Base-by-base conservation (phyloP, 2,888 invertebrate genomes). In the Protula sp. region DNA sequence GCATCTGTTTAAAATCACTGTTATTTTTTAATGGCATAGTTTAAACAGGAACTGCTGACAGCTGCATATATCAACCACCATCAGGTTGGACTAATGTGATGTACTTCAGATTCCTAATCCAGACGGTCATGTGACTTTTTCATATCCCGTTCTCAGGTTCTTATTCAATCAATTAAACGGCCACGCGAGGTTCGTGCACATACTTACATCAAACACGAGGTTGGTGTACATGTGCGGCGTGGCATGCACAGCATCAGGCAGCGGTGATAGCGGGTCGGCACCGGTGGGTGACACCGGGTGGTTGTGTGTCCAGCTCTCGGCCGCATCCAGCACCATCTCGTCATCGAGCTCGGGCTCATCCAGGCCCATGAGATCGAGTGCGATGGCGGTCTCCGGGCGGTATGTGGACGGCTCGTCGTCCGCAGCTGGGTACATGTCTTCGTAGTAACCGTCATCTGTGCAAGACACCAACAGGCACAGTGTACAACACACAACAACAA, bases 361-460 rank as follows among this genome's bases (percentile, higher is more conserved):
- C 5, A 54, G 38, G 5, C 22, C 29, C 19, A 59, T 47, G 38
- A 62, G 28, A 3, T 31, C 61, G 4, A 58, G 9, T 22, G 57
- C 47, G 26, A 54, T 45, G 9, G 29, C 51, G 3, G 57, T 52
- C 30, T 55, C 30, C 26, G 51, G 55, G 1, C 58, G 59, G 19
- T 30, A 30, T 4, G 30, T 28, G 19, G 47, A 47, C 1, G 47
- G 38, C n/a, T 28, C 64, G 52, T 62, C 60, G 24, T 71, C 57
- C n/a, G 67, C 65, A 22, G 62, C 67, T 1, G 77, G 77, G 59
- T 75, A 75, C 64, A 77, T 69, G 63, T 75, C 77, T 55, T 75
- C 75, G 61, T 67, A 73, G 61, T 77, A 77, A 50, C 73, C 74
- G 50, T 72, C 71, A 57, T 73, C 72, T 59, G 30, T 30, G 38